Evolutionary conservation across 2,888 invertebrate species (phyloP), one percentile per base, ranked within the genome.

Genomic region (Epinotia demarniana): DNA sequence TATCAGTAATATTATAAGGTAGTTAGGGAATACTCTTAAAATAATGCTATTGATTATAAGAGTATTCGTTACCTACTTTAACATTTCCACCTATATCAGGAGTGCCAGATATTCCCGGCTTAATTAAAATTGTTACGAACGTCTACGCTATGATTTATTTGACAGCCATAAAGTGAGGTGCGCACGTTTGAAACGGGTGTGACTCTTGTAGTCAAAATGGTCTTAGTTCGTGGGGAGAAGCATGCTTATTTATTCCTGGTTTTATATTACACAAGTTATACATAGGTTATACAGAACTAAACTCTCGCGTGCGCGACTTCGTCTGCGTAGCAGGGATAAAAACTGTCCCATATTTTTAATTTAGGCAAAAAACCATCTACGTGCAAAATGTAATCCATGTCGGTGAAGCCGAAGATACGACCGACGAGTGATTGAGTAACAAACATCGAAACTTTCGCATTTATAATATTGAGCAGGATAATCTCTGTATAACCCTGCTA

Each of bases 131-230:
- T 75, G 77, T 76, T 81, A 79, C 82, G 78, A 39, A 39, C 77
- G 73, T 77, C 73, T 70, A 68, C 82, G 80, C 27, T 80, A 81
- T 85, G 85, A 87, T 86, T 86, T 85, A 85, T 86, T 81, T 79
- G 79, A 76, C 80, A 79, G 78, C 60, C 18, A 57, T 69, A 76
- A 72, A 55, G 71, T 67, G 64, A 53, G 76, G 73, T 62, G 33
- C 57, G 49, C 72, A 72, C 67, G 62, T 63, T 53, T 69, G 55
- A 63, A 13, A 18, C 39, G 49, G 53, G 66, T 66, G 49, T 66
- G 53, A 53, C 49, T 49, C 27, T 66, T 66, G 23, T 49, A 64
- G 46, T 23, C 66, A 19, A 16, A 64, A 64, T n/a, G 49, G 27
- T 64, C 49, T n/a, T 18, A 53, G n/a, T 53, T n/a, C n/a, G 39